These are phyloP conservation scores for Barypeithes pellucidus DNA, from an alignment of 2,888 invertebrate genomes.

Conservation along the genomic window DNA sequence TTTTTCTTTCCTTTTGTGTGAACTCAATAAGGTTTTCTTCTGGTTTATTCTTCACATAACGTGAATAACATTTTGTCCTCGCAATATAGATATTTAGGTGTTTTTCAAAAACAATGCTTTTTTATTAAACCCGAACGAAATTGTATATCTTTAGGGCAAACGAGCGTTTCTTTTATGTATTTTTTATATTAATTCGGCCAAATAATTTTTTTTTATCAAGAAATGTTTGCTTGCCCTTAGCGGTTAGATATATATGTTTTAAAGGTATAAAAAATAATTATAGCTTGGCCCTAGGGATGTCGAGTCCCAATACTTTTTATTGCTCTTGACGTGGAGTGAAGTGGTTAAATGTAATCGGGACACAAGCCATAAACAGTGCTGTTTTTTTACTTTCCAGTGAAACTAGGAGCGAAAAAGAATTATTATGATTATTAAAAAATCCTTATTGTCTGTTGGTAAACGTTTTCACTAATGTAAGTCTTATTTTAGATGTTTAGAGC, in stretches of 20 bases:
- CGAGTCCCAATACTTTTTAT: neutral
- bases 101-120: slow-evolving; percentile 6
- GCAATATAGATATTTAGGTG: slow-evolving; percentile 1
- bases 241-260: neutral
- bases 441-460: no score
- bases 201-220: slow-evolving; percentile 4
- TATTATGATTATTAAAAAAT: no score
- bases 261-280: slow-evolving; percentile 9
- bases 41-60: neutral
- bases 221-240: neutral
- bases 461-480: no score
- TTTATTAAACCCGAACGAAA: neutral
- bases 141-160: neutral
- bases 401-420: no score
- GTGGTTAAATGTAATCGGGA: no score
- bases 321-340: neutral
- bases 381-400: no score
- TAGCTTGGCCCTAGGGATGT: neutral
- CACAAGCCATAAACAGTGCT: no score
- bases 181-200: slow-evolving; percentile 6
- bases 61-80: neutral
- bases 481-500: no score
- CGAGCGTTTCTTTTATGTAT: neutral
- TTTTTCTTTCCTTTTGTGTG: no score
- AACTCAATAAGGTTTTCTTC: neutral